Base-by-base conservation (phyloP, 2,888 invertebrate genomes). In the Pogonocherus hispidulus region DNA sequence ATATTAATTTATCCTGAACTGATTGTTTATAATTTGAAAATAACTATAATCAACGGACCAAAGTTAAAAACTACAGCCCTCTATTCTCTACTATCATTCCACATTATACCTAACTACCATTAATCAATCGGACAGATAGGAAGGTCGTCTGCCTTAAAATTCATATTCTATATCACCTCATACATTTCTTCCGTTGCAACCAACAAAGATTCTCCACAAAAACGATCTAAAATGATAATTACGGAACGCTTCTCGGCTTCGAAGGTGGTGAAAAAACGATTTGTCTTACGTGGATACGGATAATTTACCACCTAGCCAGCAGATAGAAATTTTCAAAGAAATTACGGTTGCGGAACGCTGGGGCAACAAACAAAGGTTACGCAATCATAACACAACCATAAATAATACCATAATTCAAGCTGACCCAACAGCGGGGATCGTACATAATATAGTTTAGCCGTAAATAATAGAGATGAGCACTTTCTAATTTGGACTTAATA, bases 321-420 rank as follows among this genome's bases (percentile, higher is more conserved):
- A 44, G 14, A 23, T 16, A 23, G 20, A 44, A 57, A 57, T 57
- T 57, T 57, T 14, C 44, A 20, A 23, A 11, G 44, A 57, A 57
- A 57, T 57, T 57, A 57, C 46, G 9, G 46, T 46, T 46, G n/a
- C 41, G 57, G 57, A 57, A 44, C 16, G 11, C 2, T 2, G 3
- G 5, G 18, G 16, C 14, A 57, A 44, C 41, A 16, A 52, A 23
- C 11, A 23, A 18, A 47, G 16, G 44, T 20, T 55, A 14, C 22
- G 16, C 57, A 57, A 57, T 11, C 44, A 37, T 20, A 57, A 41
- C 37, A 20, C 37, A 32, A 35, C 32, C 32, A 32, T 32, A 52
- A 52, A 52, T 27, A 52, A 8, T 27, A 52, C 8, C 11, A 52
- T 32, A 27, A 52, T 32, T 8, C 18, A 32, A 32, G 16, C 32